phyloP scores from a whole-genome alignment of 1,140 invertebrate genomes.

The Asbolus verrucosus region DNA sequence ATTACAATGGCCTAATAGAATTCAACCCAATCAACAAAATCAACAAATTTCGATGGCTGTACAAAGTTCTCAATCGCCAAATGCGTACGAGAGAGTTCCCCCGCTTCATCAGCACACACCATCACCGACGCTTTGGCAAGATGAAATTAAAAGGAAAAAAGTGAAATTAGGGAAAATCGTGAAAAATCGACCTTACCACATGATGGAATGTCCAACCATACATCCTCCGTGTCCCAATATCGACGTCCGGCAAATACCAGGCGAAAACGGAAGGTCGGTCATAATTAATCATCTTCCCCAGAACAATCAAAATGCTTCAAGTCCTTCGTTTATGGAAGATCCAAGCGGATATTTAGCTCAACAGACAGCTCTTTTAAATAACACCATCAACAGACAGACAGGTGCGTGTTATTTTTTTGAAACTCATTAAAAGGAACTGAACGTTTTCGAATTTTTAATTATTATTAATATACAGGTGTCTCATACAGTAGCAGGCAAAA shows the following conservation, averaged over 20 bases:
- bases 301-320: constrained; percentile 58
- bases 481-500: too few relatives aligned
- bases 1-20: constrained; percentile 49
- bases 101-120: constrained; percentile 78
- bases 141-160: constrained; percentile 75
- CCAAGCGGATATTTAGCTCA: constrained; percentile 89
- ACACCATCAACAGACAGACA: constrained; percentile 82
- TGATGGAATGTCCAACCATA: constrained; percentile 55
- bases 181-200: constrained; percentile 69
- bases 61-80: constrained; percentile 38
- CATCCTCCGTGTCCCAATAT: constrained; percentile 68
- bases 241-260: constrained; percentile 65
- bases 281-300: constrained; percentile 62
- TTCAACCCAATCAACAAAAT: constrained; percentile 42
- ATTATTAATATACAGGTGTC: too few relatives aligned
- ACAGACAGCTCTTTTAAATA: constrained; percentile 86
- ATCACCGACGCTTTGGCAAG: constrained; percentile 71
- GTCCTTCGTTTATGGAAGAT: constrained; percentile 87
- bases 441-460: too few relatives aligned
- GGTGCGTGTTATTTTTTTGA: constrained; percentile 63
- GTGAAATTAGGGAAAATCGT: constrained; percentile 69
- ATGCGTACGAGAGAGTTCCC: constrained; percentile 75
- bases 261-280: constrained; percentile 64
- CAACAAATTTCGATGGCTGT: constrained; percentile 42
- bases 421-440: too few relatives aligned